Evolutionary conservation across 2,113 vertebrate genomes (phyloP).

Genomic region (Hylia prasina): DNA sequence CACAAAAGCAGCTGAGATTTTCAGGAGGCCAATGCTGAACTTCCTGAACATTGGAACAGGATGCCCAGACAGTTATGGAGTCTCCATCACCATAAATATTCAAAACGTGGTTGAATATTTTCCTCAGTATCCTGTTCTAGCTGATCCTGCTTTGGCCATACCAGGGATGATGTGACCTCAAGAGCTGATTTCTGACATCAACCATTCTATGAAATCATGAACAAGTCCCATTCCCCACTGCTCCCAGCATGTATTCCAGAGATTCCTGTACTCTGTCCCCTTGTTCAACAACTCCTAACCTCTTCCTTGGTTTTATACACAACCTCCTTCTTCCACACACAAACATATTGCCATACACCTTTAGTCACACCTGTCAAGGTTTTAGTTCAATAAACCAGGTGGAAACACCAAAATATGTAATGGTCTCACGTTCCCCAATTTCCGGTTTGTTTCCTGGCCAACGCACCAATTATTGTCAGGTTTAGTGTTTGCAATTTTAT

Average conservation of each 20-base stretch:
- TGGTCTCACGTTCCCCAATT: too few relatives aligned
- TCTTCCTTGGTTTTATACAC: not conserved
- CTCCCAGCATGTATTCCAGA: not conserved
- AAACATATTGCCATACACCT: not conserved
- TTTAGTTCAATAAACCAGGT: too few relatives aligned
- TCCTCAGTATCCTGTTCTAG: not conserved
- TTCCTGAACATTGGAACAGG: not conserved
- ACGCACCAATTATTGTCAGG: too few relatives aligned
- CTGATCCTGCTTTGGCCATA: not conserved
- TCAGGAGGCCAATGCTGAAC: not conserved
- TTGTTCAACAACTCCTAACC: not conserved
- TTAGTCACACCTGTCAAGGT: rapidly evolving
- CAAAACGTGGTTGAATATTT: not conserved
- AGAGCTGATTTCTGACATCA: not conserved
- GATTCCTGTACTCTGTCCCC: not conserved
- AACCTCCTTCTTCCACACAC: not conserved
- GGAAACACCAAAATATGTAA: too few relatives aligned
- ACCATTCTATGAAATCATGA: not conserved
- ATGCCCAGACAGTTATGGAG: not conserved
- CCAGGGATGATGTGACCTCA: not conserved
- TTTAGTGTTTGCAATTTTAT: too few relatives aligned
- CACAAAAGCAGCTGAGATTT: not conserved
- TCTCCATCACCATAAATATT: not conserved
- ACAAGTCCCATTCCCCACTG: rapidly evolving
- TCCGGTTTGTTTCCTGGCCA: too few relatives aligned